Percentiles rank a stretch among this genome's conserved stretches.
Evolutionary conservation across 1,140 invertebrate species (phyloP).

Genomic region (Melanaphis sacchari): DNA sequence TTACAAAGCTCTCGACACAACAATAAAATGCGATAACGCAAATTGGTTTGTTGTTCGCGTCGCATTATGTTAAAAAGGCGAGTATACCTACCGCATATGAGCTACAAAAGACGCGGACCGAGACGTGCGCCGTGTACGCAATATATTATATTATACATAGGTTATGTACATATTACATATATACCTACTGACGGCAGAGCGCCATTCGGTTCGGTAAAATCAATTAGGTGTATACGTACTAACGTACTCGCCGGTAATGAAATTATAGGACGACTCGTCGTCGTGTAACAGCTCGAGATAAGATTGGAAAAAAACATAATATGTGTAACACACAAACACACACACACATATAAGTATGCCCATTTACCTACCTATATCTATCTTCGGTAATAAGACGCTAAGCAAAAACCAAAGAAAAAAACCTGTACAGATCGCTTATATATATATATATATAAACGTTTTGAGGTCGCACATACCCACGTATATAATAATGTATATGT

Average conservation of each 20-base stretch:
- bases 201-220: slow-evolving; percentile 9
- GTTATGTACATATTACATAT: neutral
- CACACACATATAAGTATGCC: neutral
- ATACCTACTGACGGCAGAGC: neutral
- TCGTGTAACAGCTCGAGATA: neutral
- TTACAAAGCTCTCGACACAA: slow-evolving; percentile 28
- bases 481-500: too few species aligned
- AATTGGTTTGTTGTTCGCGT: slow-evolving; percentile 39
- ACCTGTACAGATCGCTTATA: neutral
- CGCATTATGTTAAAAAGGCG: slow-evolving; percentile 24
- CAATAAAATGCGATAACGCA: slow-evolving; percentile 37
- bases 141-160: neutral
- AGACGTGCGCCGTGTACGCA: neutral
- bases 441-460: neutral
- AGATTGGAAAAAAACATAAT: slow-evolving; percentile 10
- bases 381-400: neutral
- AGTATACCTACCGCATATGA: neutral
- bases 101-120: neutral
- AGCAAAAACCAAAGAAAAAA: neutral
- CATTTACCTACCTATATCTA: too few species aligned
- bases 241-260: neutral
- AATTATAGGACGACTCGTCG: neutral
- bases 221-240: neutral
- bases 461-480: too few species aligned
- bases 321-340: neutral